Base-by-base conservation (phyloP, 1,140 invertebrate genomes). In the Brachionus koreanus region DNA sequence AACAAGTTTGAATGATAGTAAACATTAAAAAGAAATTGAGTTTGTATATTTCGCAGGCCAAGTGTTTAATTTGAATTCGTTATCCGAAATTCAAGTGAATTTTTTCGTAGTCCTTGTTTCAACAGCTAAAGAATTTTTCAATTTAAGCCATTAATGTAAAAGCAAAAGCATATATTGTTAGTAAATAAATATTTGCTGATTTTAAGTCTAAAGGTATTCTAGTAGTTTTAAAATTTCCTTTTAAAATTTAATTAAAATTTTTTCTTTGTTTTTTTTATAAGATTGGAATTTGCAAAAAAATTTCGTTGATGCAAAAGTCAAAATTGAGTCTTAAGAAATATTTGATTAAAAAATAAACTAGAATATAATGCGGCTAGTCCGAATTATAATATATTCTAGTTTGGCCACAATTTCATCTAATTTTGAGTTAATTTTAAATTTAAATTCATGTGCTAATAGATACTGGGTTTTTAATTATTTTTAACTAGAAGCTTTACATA, bases 1-100 rank as follows among this genome's bases (percentile, higher is more conserved):
- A 69, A 69, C 65, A 69, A 69, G 65, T 39, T 69, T 39, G 37
- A 69, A 69, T 69, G 65, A 43, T 37, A 10, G 65, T 39, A 69
- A 69, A 69, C 65, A 69, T 69, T 69, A 37, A 10, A 69, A 16
- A 33, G n/a, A 39, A 19, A 19, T 69, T 16, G 33, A 43, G 12
- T 16, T 39, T 7, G 19, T 63, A 25, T 25, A 25, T 57, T n/a
- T 33, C 63, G 49, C 49, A 57, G 49, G 16, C 49, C 49, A 57
- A 57, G 49, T 57, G 49, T 57, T 57, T 57, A 23, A 19, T 19
- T 19, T 57, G 49, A 65, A 65, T 65, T 65, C 63, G 33, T 65
- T 65, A 57, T 57, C 49, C 49, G 19, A 57, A 57, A 57, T 19
- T 57, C 49, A 25, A 57, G 49, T 25, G 19, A 57, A 57, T 19